A percentile compares a stretch with the other conserved stretches of the same genome.
Conservation (phyloP, 1,140 invertebrate genomes). For the Drosophila watanabei region DNA sequence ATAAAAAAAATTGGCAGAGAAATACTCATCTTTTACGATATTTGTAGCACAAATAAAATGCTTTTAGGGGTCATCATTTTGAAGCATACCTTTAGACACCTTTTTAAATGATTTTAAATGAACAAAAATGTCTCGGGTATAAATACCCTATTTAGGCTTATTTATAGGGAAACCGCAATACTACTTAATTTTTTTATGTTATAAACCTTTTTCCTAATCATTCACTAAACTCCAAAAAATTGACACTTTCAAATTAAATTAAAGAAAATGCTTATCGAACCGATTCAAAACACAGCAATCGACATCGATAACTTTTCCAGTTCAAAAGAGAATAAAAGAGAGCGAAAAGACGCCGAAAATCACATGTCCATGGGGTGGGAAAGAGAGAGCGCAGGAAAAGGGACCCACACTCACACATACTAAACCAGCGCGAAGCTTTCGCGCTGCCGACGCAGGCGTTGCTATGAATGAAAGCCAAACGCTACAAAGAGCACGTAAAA, state of each 20-base stretch:
- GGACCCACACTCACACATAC: conserved; percentile 5
- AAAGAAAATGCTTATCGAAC: conserved; percentile 16
- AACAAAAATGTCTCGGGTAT: too few species aligned
- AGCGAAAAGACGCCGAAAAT: conserved; percentile 28
- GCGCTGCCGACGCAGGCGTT: conserved; percentile 7
- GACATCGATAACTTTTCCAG: conserved; percentile 35
- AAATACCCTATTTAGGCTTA: too few species aligned
- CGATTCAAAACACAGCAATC: conserved; percentile 1
- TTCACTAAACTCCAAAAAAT: too few species aligned
- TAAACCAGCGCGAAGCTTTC: conserved; percentile 13
- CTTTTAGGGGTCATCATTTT: too few species aligned
- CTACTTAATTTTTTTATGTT: too few species aligned
- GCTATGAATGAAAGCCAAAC: conserved; percentile 26
- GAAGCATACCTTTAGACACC: too few species aligned
- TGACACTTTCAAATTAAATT: too few species aligned
- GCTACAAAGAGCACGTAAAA: not conserved
- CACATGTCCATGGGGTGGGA: conserved; percentile 47
- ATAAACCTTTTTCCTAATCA: too few species aligned
- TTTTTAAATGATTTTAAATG: too few species aligned
- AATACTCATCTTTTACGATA: not conserved
- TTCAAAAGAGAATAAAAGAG: conserved; percentile 5
- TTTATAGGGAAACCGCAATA: too few species aligned
- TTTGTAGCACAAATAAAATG: not conserved
- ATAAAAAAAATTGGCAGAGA: not conserved
- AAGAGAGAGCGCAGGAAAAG: conserved; percentile 15